Base-by-base conservation (phyloP, 2,797 vertebrate species). In the Chiroxiphia lanceolata region DNA sequence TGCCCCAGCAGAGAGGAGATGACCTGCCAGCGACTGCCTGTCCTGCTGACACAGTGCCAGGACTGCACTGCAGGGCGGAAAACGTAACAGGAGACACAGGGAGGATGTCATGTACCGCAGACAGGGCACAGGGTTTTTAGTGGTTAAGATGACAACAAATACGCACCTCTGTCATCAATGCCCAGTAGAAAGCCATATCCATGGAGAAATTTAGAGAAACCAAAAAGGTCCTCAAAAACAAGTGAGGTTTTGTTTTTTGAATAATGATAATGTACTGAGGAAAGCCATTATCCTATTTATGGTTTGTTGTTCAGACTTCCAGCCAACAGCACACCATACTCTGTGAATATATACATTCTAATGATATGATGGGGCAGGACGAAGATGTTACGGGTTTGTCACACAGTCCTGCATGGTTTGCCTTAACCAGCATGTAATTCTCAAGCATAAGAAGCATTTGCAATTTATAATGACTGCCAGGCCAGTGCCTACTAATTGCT, bases 231-330 rank as follows among this genome's bases (percentile, higher is more conserved):
- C 78, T 48, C 42, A 86, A 85, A 95, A 94, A 64, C 61, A 83
- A 91, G 70, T 87, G 89, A 94, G 83, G 89, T 82, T 95, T 88
- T 92, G 79, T 92, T 74, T 94, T 61, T 48, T 76, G 93, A 97
- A 92, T 83, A 69, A 95, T 81, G 65, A 85, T 89, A 71, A 72
- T 70, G 51, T 92, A 78, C 45, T 50, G 83, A 87, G 76, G 84
- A 83, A 93, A 91, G 75, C 38, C 79, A 89, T 76, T 95, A 72
- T 92, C 75, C 68, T 83, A 81, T 89, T 87, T 65, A 89, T 69
- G 76, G 95, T 94, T 96, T 96, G 94, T 94, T 95, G 83, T 92
- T 95, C 89, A 88, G 95, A 90, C 72, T 95, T 85, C 82, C 72
- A 77, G 94, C 95, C 93, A 96, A 31, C 83, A 85, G 64, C 0